phyloP scores from a whole-genome alignment of 2,113 vertebrate genomes.

The Pangasianodon hypophthalmus region DNA sequence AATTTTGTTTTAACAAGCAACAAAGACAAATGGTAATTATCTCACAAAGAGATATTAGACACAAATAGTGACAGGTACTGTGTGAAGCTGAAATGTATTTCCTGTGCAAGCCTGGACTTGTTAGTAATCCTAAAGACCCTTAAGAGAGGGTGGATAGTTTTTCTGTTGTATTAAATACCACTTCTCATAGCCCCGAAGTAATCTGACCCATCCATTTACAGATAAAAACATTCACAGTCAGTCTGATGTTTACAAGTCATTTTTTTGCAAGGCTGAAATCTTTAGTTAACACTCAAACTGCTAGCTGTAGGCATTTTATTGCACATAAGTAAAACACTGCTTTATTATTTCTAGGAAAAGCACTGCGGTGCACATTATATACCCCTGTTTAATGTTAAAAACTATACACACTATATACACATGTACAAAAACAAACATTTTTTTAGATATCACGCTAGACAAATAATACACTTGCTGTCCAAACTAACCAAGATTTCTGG shows the following conservation, averaged over 20 bases:
- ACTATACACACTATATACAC: neutral
- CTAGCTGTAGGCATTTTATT: neutral
- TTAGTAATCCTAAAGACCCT: conserved; percentile 9
- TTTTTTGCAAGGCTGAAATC: neutral
- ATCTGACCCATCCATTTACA: neutral
- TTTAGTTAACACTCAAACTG: neutral
- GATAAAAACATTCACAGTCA: neutral
- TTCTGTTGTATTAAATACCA: neutral
- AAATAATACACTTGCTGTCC: neutral
- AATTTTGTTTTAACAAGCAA: conserved; percentile 32
- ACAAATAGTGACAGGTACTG: neutral
- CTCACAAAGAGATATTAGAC: neutral
- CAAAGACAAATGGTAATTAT: conserved; percentile 33
- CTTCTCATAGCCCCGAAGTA: neutral
- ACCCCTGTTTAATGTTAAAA: neutral
- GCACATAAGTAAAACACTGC: neutral
- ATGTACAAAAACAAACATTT: neutral
- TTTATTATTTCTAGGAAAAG: neutral
- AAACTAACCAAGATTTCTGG: neutral
- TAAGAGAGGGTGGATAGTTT: neutral
- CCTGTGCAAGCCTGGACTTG: neutral
- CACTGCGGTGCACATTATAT: neutral
- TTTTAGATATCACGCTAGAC: neutral
- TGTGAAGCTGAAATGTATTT: conserved; percentile 1
- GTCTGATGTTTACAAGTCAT: neutral